Percentiles rank a stretch among this genome's conserved stretches.
These are phyloP conservation scores for Thymelicus acteon DNA, from an alignment of 2,888 invertebrate species.

Conservation along the genomic window DNA sequence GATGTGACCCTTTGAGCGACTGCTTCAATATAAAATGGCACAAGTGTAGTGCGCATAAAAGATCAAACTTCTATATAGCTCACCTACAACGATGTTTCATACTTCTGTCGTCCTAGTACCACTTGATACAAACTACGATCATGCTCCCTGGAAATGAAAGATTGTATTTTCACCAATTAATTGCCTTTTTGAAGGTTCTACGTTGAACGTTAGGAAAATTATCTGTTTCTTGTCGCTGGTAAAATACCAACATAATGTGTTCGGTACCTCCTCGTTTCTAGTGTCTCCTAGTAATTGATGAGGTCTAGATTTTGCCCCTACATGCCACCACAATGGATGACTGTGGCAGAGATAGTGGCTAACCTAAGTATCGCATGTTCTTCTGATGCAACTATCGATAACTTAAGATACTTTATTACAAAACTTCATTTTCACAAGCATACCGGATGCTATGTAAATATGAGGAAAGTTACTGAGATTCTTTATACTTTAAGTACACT, in stretches of 20 bases:
- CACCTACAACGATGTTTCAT: constrained; percentile 1
- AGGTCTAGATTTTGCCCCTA: too few species aligned
- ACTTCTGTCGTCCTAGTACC: constrained; percentile 12
- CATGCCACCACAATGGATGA: too few species aligned
- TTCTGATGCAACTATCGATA: too few species aligned
- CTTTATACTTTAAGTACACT: constrained; percentile 12
- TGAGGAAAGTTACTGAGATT: not conserved
- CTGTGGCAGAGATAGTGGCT: too few species aligned
- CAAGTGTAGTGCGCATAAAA: constrained; percentile 29
- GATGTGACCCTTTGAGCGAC: constrained; percentile 53
- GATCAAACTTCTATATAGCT: constrained; percentile 10
- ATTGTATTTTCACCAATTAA: not conserved
- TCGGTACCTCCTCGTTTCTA: too few species aligned
- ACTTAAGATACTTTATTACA: too few species aligned
- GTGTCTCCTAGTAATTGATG: too few species aligned
- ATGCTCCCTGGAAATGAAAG: not conserved
- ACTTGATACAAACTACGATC: constrained; percentile 2
- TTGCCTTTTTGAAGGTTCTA: not conserved
- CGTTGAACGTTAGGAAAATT: not conserved
- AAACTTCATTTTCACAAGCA: not conserved
- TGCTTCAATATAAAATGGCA: constrained; percentile 43
- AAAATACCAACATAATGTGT: too few species aligned
- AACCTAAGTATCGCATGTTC: too few species aligned
- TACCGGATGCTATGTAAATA: not conserved
- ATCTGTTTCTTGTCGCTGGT: too few species aligned